A percentile compares a stretch with the other conserved stretches of the same genome.
Conservation (phyloP, 2,113 vertebrate species). For the Cheilinus undulatus region DNA sequence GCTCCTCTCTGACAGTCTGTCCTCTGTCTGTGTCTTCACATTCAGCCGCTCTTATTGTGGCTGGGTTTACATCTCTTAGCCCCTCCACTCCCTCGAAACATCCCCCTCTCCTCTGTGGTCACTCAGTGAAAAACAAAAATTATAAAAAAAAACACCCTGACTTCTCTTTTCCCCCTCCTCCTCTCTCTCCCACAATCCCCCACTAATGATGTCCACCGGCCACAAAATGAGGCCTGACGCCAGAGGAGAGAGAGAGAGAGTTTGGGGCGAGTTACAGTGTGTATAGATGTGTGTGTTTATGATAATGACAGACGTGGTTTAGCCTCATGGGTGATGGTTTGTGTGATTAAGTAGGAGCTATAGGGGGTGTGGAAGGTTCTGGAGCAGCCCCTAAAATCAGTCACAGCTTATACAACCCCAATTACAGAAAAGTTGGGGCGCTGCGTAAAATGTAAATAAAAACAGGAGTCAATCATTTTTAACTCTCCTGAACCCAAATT, state of each 20-base stretch:
- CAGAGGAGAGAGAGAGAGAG: constrained; percentile 21
- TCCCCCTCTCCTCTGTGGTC: constrained; percentile 41
- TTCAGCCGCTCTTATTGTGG: constrained; percentile 2
- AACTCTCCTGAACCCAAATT: too few relatives aligned
- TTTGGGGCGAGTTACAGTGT: background rate
- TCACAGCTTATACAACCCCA: too few relatives aligned
- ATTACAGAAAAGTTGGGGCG: too few relatives aligned
- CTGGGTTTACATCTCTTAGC: background rate
- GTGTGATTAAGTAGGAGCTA: too few relatives aligned
- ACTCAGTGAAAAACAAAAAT: constrained; percentile 29
- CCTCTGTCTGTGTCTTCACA: background rate
- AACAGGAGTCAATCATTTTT: too few relatives aligned
- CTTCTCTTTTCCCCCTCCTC: constrained; percentile 34
- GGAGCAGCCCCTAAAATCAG: too few relatives aligned
- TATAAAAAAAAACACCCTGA: constrained; percentile 48
- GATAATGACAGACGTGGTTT: too few relatives aligned
- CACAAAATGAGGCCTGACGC: constrained; percentile 69
- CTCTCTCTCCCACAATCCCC: constrained; percentile 51
- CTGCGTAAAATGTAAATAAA: too few relatives aligned
- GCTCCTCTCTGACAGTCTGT: background rate
- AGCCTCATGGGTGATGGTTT: background rate
- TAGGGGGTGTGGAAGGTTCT: too few relatives aligned
- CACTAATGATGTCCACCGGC: constrained; percentile 56
- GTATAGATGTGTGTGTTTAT: constrained; percentile 19
- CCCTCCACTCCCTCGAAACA: background rate